Base-by-base conservation (phyloP, 2,888 invertebrate genomes). In the Caenorhabditis macrosperma region DNA sequence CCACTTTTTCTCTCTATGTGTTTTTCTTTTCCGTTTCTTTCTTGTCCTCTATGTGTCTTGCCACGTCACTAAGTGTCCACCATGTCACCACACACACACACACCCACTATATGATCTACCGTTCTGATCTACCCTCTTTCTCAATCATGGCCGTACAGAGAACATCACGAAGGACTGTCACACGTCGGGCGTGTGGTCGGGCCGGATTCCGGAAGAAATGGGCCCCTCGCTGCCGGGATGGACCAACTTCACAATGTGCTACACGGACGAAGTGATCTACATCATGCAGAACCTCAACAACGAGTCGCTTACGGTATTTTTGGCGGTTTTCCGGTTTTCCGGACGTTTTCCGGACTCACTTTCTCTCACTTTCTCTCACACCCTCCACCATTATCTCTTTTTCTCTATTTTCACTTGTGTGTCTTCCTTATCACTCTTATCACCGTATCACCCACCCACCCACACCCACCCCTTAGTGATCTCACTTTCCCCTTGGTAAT, bases 161-260 rank as follows among this genome's bases (percentile, higher is more conserved):
- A 83, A 85, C 78, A 83, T 90, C 64, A 86, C 85, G 24, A 91
- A 91, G 85, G 61, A 55, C 28, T 90, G 90, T 64, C 89, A 88
- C 71, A 55, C 60, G 52, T 83, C 85, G 22, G 90, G 90, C 46
- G 77, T 81, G 24, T 90, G 90, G 90, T 80, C 85, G 76, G 85
- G 85, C 26, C 67, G 82, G 15, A 84, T 80, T 44, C 83, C 81
- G 2, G 81, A 78, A 38, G 87, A 88, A 60, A 81, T 82, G 61
- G 55, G 78, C 2, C 78, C 82, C 4, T 69, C 82, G 2, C 78
- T 82, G 28, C 76, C 82, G 17, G 91, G 91, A n/a, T 91, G 89
- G 89, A 91, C 91, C 57, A 88, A 91, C 81, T 91, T 86, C 81
- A 86, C 85, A 6, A 82, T 86, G 86, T 91, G 91, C 82, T 87